Evolutionary conservation across 1,140 invertebrate genomes (phyloP), one percentile per base, ranked within the genome.

Genomic region (Ooceraea biroi): DNA sequence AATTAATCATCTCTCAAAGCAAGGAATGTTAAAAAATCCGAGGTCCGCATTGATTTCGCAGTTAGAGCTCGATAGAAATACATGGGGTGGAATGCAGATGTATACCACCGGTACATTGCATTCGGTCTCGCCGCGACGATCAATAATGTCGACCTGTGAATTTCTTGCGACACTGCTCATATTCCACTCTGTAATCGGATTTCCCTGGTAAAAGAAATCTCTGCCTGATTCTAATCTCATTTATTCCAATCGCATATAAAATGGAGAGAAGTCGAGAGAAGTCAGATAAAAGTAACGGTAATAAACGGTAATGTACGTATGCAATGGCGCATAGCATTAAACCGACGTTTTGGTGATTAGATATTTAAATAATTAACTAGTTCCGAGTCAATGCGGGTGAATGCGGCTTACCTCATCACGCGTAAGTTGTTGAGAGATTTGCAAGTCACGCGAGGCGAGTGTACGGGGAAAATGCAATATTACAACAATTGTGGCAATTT

Each of bases 41-140:
- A 69, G 25, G 25, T 10, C 8, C 8, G 17, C 27, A 78, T 78
- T 36, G 76, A 78, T 69, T 44, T 11, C 22, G 44, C 63, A 17
- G 50, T 17, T 61, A 86, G 50, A 72, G 11, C 48, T 10, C 50
- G 82, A 69, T 85, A 74, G 83, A 57, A 69, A 68, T 68, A 27
- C 69, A 25, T 44, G 46, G 63, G 27, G 57, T 57, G 36, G 50
- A 89, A 89, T 89, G 77, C 78, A 83, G 78, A 88, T 88, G 86
- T 57, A 2, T 36, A 63, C 60, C 76, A 65, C 83, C 36, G 55
- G 72, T 85, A 55, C 48, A 73, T 78, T 61, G 78, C 72, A 72
- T 89, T 88, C 69, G 65, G 50, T 72, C 58, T 65, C 63, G 71
- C 73, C 73, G 84, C 86, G 50, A 83, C 87, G 87, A 89, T 89